Base-by-base conservation (phyloP, 2,888 invertebrate genomes). In the Drosophila affinis region DNA sequence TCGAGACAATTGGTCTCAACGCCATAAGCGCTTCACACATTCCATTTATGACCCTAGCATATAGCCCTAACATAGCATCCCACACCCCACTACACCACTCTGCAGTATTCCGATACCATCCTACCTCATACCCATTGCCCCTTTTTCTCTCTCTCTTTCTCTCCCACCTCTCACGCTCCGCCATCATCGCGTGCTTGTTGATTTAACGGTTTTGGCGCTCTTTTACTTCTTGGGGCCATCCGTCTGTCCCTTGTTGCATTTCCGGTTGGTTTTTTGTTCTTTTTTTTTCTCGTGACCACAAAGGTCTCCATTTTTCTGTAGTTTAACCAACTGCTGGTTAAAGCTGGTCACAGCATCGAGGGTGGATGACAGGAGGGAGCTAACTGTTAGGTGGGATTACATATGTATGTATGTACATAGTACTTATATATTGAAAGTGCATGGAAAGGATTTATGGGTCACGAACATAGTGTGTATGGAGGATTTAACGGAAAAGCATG, bases 11-110 rank as follows among this genome's bases (percentile, higher is more conserved):
- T 82, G 86, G 72, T 79, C 77, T 77, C 71, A 77, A 55, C 75
- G 77, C 86, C 78, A 69, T 75, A 71, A 77, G 81, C 86, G 77
- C 68, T 82, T 86, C 86, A 86, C 86, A 81, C 86, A 86, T 77
- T 79, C 75, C 82, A 75, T 85, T 81, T 81, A 86, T 81, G 83
- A 73, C 75, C 79, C 70, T 78, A 70, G 62, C 63, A 51, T 45
- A 71, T 61, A 21, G 24, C 45, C 51, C 32, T 39, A 14, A 18
- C 60, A 39, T 39, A 32, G 29, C 39, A 44, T 48, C 34, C n/a
- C 39, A 7, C 10, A 14, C 24, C 18, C 34, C 32, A 5, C 39
- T 17, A 14, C 12, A 39, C 14, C 39, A 39, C 39, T 39, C 39
- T n/a, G 34, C 34, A 34, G 12, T 14, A 34, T 12, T 34, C 12